A percentile compares a stretch with the other conserved stretches of the same genome.
Evolutionary conservation across 2,113 vertebrate genomes (phyloP).

Genomic region (Trematocara zebra): DNA sequence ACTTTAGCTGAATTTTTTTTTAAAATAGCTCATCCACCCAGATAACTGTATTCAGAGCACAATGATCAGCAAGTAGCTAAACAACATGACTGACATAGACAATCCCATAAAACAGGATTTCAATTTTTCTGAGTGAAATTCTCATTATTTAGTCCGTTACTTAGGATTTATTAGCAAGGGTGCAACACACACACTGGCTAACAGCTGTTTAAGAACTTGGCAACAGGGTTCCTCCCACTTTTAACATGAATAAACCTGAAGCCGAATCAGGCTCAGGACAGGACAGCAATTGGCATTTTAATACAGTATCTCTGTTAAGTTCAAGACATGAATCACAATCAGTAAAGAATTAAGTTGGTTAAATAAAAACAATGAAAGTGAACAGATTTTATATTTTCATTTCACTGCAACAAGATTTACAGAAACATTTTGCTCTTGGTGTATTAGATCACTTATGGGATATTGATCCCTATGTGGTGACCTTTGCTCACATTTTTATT

Average conservation of each 20-base stretch:
- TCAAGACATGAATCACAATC: not conserved
- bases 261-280: not conserved
- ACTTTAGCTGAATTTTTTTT: not conserved
- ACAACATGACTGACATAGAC: not conserved
- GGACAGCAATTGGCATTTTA: not conserved
- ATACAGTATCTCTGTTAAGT: not conserved
- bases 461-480: not conserved
- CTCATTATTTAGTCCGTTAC: not conserved
- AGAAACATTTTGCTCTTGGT: not conserved
- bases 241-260: not conserved
- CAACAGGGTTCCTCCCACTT: not conserved
- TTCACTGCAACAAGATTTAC: not conserved
- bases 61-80: not conserved
- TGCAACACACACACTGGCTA: not conserved
- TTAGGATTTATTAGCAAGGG: not conserved
- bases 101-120: not conserved
- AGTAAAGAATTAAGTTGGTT: not conserved
- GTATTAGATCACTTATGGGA: not conserved
- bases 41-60: not conserved
- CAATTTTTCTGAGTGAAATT: not conserved
- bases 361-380: not conserved
- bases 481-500: not conserved
- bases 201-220: not conserved
- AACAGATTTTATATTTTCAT: not conserved
- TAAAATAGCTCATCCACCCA: not conserved